phyloP scores from a whole-genome alignment of 2,888 invertebrate species.

The Pegoplata infirma region DNA sequence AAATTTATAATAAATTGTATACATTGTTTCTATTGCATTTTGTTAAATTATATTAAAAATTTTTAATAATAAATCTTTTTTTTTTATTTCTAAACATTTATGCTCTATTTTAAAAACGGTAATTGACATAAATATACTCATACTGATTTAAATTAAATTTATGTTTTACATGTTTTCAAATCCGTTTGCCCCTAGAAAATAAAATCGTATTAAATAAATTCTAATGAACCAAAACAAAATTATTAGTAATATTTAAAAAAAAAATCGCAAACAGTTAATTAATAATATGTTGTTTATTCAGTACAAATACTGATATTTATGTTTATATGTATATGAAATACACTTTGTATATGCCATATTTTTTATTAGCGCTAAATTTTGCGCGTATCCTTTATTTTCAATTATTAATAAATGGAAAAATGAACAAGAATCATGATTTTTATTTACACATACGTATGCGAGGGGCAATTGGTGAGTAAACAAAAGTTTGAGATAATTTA shows the following conservation, averaged over 20 bases:
- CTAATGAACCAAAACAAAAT: slow-evolving; percentile 23
- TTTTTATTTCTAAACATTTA: not conserved
- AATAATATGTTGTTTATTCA: slow-evolving; percentile 30
- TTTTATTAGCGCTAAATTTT: not conserved
- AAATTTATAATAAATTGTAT: too few relatives aligned
- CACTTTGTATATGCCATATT: not conserved
- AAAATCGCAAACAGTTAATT: slow-evolving; percentile 43
- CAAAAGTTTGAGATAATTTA: too few relatives aligned
- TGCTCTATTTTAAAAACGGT: not conserved
- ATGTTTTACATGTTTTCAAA: not conserved
- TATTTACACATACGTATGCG: not conserved
- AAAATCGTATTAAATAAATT: too few relatives aligned
- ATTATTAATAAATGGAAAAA: slow-evolving; percentile 20
- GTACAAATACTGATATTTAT: not conserved
- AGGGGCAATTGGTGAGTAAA: not conserved
- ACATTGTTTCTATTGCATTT: slow-evolving; percentile 7
- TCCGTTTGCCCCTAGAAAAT: not conserved
- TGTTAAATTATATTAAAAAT: not conserved
- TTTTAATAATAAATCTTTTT: not conserved
- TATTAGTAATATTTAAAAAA: slow-evolving; percentile 19
- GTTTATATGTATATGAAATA: not conserved
- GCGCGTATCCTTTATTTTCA: slow-evolving; percentile 11
- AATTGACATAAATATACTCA: slow-evolving; percentile 43
- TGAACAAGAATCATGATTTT: too few relatives aligned
- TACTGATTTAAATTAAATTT: slow-evolving; percentile 48